Conservation (phyloP, 2,113 vertebrate species). For the Podarcis raffonei region DNA sequence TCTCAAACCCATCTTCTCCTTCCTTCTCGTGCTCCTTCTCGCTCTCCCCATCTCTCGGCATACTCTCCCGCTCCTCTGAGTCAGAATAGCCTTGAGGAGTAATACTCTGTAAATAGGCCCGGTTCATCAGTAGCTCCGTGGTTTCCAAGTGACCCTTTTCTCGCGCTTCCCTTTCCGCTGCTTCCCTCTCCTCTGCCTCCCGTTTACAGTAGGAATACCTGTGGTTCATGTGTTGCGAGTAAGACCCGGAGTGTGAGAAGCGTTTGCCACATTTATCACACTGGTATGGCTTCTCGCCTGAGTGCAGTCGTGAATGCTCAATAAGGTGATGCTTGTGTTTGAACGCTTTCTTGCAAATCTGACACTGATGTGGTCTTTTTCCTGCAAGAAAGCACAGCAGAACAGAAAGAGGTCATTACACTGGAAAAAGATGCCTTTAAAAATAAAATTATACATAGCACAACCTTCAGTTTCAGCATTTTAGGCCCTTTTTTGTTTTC, state of each 20-base stretch:
- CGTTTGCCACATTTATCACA: slow-evolving; percentile 99
- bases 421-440: not conserved
- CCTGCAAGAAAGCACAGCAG: slow-evolving; percentile 83
- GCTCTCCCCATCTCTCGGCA: slow-evolving; percentile 89
- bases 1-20: slow-evolving; percentile 88
- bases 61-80: slow-evolving; percentile 92
- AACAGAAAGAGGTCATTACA: slow-evolving; percentile 53
- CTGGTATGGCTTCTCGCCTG: slow-evolving; percentile 98
- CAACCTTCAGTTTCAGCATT: not conserved
- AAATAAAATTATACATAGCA: not conserved
- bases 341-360: slow-evolving; percentile 99
- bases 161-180: slow-evolving; percentile 93
- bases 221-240: slow-evolving; percentile 99
- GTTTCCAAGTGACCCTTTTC: slow-evolving; percentile 97
- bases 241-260: slow-evolving; percentile 98
- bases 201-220: slow-evolving; percentile 99
- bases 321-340: slow-evolving; percentile 99
- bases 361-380: slow-evolving; percentile 99
- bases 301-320: slow-evolving; percentile 97
- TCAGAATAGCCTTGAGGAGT: slow-evolving; percentile 95
- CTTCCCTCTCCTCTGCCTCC: slow-evolving; percentile 98
- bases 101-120: slow-evolving; percentile 96
- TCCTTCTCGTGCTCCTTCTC: slow-evolving; percentile 93
- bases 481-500: not conserved
- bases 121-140: slow-evolving; percentile 96